phyloP scores from a whole-genome alignment of 2,113 vertebrate species.

The Labeo catla region DNA sequence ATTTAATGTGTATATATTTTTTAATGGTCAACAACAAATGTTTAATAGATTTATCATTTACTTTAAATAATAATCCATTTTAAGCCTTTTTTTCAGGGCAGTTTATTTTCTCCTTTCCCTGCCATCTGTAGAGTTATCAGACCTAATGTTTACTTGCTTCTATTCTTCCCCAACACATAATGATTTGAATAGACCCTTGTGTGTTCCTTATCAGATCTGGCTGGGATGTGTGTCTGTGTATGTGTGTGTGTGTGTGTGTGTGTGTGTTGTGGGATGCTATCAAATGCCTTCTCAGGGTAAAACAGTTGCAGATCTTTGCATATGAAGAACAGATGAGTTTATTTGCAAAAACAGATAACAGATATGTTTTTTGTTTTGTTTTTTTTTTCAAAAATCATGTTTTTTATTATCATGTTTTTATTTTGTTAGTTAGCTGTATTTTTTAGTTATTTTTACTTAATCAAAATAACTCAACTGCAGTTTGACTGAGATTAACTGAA shows the following conservation, averaged over 20 bases:
- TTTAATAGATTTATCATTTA: background rate
- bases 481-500: no score
- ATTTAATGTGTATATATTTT: background rate
- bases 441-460: no score
- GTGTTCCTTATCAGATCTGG: slow-evolving; percentile 54
- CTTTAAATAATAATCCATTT: slow-evolving; percentile 14
- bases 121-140: slow-evolving; percentile 51
- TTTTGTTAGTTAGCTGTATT: no score
- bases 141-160: slow-evolving; percentile 47
- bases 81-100: background rate
- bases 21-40: background rate
- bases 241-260: slow-evolving; percentile 23
- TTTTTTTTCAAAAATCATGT: no score
- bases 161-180: slow-evolving; percentile 50
- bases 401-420: no score
- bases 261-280: slow-evolving; percentile 18
- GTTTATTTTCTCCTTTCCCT: slow-evolving; percentile 14
- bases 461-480: no score
- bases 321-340: no score
- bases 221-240: background rate
- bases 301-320: no score
- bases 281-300: background rate
- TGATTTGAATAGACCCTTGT: slow-evolving; percentile 57
- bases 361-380: no score
- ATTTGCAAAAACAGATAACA: no score